Evolutionary conservation across 1,140 invertebrate species (phyloP), one percentile per base, ranked within the genome.

Genomic region (Maconellicoccus hirsutus): DNA sequence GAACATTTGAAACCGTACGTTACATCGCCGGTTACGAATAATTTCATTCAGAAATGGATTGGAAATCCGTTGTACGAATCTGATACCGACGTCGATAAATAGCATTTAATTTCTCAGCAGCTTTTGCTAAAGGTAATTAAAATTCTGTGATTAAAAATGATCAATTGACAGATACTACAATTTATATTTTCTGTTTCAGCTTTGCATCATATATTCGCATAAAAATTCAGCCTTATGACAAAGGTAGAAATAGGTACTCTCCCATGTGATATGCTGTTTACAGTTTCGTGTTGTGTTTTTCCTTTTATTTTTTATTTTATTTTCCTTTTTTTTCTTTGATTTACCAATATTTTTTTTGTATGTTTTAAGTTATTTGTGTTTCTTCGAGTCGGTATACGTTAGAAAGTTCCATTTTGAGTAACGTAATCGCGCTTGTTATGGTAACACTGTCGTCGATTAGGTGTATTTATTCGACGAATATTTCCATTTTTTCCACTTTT

Each of bases 201-300:
- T 66, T 66, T 66, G 61, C 61, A 66, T 66, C 61, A 19, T 66
- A 66, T 66, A 66, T 66, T 66, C 61, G 61, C 61, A 66, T 66
- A 66, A 66, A 66, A 66, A 22, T 66, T 25, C 25, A 66, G 61
- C 61, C 61, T 66, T 66, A 66, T 66, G 61, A 66, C 61, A 66
- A 66, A 66, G 61, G 61, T 66, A 66, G 61, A 66, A 66, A 66
- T 66, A 66, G 61, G 61, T 66, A 66, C 61, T 66, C 25, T 66
- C 61, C 19, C 61, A 66, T 66, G 61, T 66, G 61, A 66, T 66
- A 66, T 66, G 61, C 61, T 66, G 25, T 66, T 66, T 66, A 66
- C 25, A 14, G 25, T 66, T 3, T 66, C 25, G 25, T 26, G 61
- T 66, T 66, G 25, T 66, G 21, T 66, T 66, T 23, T 66, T 66